phyloP scores from a whole-genome alignment of 2,113 vertebrate genomes.

The Neodontobutis hainanensis region DNA sequence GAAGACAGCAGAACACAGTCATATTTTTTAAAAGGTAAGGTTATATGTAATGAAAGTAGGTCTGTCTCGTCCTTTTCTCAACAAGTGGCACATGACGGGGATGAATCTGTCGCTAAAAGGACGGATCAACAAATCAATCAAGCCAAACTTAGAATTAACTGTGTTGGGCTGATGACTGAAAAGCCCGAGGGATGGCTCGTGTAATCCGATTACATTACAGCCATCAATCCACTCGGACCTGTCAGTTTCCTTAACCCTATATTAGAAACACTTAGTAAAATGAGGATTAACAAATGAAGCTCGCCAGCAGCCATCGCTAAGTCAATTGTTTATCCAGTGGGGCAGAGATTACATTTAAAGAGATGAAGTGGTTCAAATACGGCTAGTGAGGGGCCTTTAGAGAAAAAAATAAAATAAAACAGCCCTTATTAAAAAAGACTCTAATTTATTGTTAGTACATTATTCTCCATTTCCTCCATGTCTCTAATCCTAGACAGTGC shows the following conservation, averaged over 20 bases:
- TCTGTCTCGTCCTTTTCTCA: background rate
- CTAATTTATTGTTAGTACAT: conserved; percentile 53
- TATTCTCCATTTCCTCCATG: conserved; percentile 30
- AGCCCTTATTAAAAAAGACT: conserved; percentile 58
- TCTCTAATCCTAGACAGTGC: conserved; percentile 54
- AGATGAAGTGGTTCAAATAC: conserved; percentile 60
- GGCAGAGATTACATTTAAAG: conserved; percentile 57
- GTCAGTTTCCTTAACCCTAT: conserved; percentile 37
- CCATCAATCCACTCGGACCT: conserved; percentile 25
- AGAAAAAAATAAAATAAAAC: conserved; percentile 68
- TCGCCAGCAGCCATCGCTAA: conserved; percentile 29
- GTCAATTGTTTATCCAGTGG: conserved; percentile 60
- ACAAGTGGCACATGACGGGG: background rate
- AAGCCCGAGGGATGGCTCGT: conserved; percentile 5
- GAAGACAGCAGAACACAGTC: too few relatives aligned
- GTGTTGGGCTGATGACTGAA: conserved; percentile 8
- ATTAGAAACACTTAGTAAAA: conserved; percentile 59
- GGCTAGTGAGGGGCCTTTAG: conserved; percentile 65
- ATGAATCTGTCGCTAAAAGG: background rate
- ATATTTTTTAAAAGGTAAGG: too few relatives aligned
- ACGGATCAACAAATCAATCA: conserved; percentile 26
- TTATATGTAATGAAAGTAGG: background rate
- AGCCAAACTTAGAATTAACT: conserved; percentile 9
- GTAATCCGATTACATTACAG: conserved; percentile 34
- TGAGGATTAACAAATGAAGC: conserved; percentile 62